Base-by-base conservation (phyloP, 2,797 vertebrate species). In the Lacerta viridis region DNA sequence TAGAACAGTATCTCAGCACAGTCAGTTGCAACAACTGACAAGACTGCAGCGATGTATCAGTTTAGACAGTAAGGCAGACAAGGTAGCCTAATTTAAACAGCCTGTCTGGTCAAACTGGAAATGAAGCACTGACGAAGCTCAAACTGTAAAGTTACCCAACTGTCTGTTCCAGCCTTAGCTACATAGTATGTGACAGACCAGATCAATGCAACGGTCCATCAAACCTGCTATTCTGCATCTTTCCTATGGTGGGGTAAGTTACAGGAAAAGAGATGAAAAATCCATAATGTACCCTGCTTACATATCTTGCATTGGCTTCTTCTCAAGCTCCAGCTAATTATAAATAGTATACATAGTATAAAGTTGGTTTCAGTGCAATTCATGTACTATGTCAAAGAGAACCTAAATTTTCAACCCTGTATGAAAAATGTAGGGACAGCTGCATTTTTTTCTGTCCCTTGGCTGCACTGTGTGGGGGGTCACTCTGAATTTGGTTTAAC, bases 41-140 rank as follows among this genome's bases (percentile, higher is more conserved):
- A 80, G 77, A 64, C 9, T 20, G 7, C 8, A 80, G 82, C 10
- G 7, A 83, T 0, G 0, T 68, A 78, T 71, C 36, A 55, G 66
- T 61, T 84, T 23, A 72, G 75, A 69, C 36, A 79, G 81, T 61
- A 71, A 84, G 50, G 33, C 18, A 43, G 75, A 71, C 43, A 74
- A n/a, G 36, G 7, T 7, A 66, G 41, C 41, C 61, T 74, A 29
- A 29, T 85, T 80, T 80, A 71, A 85, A 81, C 88, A 81, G 66
- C n/a, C 59, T 55, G 78, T 64, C 88, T 11, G 20, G 69, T 55
- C 83, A 89, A n/a, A 50, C 69, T 81, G 15, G 79, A 66, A 81
- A 76, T 76, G 78, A 89, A 76, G 36, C 41, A 76, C 55, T 36
- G 76, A 66, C 39, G 59, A 68, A 81, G 17, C 66, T 39, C 61